These are phyloP conservation scores for Neogale vison DNA, from an alignment of 2,113 vertebrate genomes.

Conservation along the genomic window DNA sequence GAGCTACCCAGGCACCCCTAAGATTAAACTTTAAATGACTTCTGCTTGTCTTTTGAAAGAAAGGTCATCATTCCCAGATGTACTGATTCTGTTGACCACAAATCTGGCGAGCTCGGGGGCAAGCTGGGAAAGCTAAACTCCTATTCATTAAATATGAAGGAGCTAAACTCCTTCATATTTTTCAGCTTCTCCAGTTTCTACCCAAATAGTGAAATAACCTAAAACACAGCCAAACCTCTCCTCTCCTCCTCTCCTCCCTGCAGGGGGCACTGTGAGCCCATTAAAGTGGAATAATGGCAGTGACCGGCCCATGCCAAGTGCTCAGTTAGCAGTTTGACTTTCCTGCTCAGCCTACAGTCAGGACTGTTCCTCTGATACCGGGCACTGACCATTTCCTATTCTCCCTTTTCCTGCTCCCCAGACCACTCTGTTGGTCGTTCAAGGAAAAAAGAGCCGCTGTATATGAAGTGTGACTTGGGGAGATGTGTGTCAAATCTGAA, in stretches of 20 bases:
- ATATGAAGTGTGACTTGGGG: not conserved
- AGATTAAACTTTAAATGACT: not conserved
- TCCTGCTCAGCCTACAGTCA: too few species aligned
- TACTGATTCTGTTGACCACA: not conserved
- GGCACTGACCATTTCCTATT: not conserved
- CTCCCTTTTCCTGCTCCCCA: not conserved
- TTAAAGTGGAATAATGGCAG: not conserved
- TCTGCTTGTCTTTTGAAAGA: not conserved
- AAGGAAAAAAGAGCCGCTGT: not conserved
- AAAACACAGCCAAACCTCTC: not conserved
- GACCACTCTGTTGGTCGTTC: not conserved
- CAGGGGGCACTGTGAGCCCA: not conserved
- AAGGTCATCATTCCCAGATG: not conserved
- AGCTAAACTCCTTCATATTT: not conserved
- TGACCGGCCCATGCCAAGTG: not conserved
- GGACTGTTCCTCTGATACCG: too few species aligned
- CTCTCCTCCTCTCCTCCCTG: not conserved
- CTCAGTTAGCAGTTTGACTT: not conserved
- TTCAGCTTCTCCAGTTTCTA: not conserved
- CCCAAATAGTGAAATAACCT: not conserved
- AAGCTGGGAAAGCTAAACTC: not conserved
- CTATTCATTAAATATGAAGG: too few species aligned
- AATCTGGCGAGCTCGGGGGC: not conserved
- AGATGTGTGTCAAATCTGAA: not conserved
- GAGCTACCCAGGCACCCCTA: too few species aligned